phyloP scores from a whole-genome alignment of 2,797 vertebrate genomes.

The Arctocebus calabarensis region DNA sequence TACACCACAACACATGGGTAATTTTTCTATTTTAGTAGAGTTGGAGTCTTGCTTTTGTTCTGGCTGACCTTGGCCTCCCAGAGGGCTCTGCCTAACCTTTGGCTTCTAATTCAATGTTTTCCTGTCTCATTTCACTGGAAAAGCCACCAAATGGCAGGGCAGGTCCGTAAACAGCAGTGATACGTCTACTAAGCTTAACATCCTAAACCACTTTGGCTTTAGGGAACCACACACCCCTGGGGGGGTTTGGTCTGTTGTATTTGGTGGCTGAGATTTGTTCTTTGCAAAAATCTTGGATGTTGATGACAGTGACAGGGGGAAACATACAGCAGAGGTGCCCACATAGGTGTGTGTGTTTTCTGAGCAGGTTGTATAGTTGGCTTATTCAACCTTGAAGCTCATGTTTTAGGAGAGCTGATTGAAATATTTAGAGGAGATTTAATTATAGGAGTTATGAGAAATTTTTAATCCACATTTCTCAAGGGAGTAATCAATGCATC shows the following conservation, averaged over 20 bases:
- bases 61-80: no score
- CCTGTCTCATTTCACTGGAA: conserved; percentile 35
- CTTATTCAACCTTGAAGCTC: neutral
- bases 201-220: neutral
- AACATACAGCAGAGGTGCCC: neutral
- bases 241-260: neutral
- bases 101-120: conserved; percentile 54
- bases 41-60: no score
- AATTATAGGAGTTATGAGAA: neutral
- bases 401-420: neutral
- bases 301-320: neutral
- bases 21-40: no score
- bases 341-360: neutral
- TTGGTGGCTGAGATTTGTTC: neutral
- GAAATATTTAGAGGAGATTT: conserved; percentile 7
- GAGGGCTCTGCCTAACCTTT: no score
- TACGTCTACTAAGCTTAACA: conserved; percentile 18
- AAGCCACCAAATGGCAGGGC: neutral
- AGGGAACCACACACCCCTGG: neutral
- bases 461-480: conserved; percentile 17
- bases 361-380: neutral
- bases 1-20: no score
- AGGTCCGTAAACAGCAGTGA: neutral
- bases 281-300: neutral
- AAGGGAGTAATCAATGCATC: neutral